Conservation (phyloP, 2,888 invertebrate genomes). For the Griposia aprilina region DNA sequence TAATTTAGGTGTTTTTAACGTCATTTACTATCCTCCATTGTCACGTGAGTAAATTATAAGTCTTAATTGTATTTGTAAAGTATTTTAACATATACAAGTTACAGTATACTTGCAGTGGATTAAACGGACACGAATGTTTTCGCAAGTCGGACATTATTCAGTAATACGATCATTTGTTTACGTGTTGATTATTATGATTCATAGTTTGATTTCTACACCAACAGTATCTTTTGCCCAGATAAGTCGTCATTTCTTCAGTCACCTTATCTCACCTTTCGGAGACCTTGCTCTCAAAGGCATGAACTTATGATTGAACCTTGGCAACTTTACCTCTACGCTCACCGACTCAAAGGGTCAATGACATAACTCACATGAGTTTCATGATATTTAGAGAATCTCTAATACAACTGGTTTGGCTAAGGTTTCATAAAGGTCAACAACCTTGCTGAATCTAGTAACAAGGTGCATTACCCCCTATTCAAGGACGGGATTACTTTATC, state of each 20-base stretch:
- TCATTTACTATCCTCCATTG: conserved; percentile 26
- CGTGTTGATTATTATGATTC: conserved; percentile 18
- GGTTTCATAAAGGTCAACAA: conserved; percentile 26
- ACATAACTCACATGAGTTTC: conserved; percentile 30
- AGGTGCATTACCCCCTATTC: conserved; percentile 6
- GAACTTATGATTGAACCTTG: conserved; percentile 39
- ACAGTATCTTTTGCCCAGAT: conserved; percentile 16
- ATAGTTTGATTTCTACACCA: conserved; percentile 19
- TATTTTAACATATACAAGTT: conserved; percentile 24
- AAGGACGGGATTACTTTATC: neutral
- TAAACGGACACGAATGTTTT: conserved; percentile 27
- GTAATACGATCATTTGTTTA: conserved; percentile 31
- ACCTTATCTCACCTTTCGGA: conserved; percentile 38
- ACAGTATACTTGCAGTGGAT: conserved; percentile 33
- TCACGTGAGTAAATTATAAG: conserved; percentile 20
- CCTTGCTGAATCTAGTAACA: conserved; percentile 20
- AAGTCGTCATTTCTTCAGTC: conserved; percentile 25
- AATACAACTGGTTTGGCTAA: conserved; percentile 6
- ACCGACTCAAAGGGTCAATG: conserved; percentile 39
- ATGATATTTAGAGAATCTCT: conserved; percentile 22
- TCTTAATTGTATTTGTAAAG: conserved; percentile 19
- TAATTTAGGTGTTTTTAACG: conserved; percentile 20
- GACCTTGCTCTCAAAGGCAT: conserved; percentile 51
- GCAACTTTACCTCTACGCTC: conserved; percentile 22
- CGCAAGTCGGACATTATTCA: conserved; percentile 17